Conservation (phyloP, 2,113 vertebrate genomes). For the Benthochromis sp. region DNA sequence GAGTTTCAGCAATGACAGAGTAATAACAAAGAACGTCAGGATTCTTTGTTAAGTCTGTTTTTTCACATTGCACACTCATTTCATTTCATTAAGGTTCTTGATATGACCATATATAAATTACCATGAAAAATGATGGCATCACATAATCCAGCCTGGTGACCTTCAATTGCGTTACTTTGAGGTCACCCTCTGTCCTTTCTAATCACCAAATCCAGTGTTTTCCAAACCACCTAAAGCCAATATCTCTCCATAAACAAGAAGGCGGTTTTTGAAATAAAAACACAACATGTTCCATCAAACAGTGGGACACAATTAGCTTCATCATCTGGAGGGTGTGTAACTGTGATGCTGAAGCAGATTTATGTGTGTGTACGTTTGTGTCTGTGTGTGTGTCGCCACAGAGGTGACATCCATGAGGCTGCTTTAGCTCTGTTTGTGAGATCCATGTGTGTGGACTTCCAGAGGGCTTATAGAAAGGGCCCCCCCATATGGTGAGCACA, state of each 20-base stretch:
- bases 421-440: slow-evolving; percentile 55
- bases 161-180: neutral
- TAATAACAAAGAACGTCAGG: rapidly evolving
- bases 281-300: slow-evolving; percentile 41
- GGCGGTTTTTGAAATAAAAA: neutral
- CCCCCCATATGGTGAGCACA: slow-evolving; percentile 63
- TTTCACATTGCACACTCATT: neutral
- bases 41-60: neutral
- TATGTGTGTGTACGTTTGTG: neutral
- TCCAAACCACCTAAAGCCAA: neutral
- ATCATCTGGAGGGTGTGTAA: slow-evolving; percentile 46
- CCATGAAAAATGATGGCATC: neutral
- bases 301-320: slow-evolving; percentile 44
- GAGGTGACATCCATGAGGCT: slow-evolving; percentile 57
- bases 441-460: slow-evolving; percentile 59
- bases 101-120: neutral
- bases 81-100: neutral
- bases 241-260: slow-evolving; percentile 1
- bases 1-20: neutral
- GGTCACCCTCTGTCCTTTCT: neutral
- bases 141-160: neutral
- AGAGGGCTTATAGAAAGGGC: slow-evolving; percentile 51
- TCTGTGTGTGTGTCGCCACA: slow-evolving; percentile 1
- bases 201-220: neutral
- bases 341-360: slow-evolving; percentile 33